Conservation (phyloP, 2,797 vertebrate genomes). For the Onychomys leucogaster region DNA sequence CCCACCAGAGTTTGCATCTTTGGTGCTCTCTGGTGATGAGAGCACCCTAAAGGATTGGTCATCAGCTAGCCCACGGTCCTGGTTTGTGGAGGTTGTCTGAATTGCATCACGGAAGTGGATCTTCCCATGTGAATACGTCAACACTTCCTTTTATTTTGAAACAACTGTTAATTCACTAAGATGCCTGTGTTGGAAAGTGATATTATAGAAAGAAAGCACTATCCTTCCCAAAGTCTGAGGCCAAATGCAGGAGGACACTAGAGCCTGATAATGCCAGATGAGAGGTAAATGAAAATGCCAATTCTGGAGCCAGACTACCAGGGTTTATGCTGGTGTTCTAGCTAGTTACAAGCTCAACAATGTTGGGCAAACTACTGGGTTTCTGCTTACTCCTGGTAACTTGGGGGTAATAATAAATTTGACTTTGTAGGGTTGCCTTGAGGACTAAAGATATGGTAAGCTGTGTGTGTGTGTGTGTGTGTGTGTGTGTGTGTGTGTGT, state of each 20-base stretch:
- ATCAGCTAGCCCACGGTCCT: neutral
- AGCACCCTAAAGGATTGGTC: neutral
- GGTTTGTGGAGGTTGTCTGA: neutral
- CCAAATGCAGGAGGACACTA: slow-evolving; percentile 2
- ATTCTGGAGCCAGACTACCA: neutral
- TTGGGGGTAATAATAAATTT: neutral
- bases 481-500: neutral
- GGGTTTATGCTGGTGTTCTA: neutral
- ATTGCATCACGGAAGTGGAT: neutral
- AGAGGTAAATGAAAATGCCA: neutral
- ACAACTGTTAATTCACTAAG: slow-evolving; percentile 14
- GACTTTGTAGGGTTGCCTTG: neutral
- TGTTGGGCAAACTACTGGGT: neutral
- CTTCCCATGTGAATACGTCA: neutral
- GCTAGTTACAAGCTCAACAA: neutral
- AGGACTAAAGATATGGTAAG: neutral
- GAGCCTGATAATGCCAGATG: neutral
- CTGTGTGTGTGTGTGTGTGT: neutral
- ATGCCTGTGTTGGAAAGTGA: slow-evolving; percentile 38
- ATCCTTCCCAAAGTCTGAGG: slow-evolving; percentile 79
- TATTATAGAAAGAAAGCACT: slow-evolving; percentile 76
- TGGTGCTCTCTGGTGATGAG: neutral
- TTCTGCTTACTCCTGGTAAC: neutral
- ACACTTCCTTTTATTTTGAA: slow-evolving; percentile 1
- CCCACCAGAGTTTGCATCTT: neutral